Evolutionary conservation across 2,888 invertebrate genomes (phyloP), one percentile per base, ranked within the genome.

Genomic region (Eristalinus aeneus): DNA sequence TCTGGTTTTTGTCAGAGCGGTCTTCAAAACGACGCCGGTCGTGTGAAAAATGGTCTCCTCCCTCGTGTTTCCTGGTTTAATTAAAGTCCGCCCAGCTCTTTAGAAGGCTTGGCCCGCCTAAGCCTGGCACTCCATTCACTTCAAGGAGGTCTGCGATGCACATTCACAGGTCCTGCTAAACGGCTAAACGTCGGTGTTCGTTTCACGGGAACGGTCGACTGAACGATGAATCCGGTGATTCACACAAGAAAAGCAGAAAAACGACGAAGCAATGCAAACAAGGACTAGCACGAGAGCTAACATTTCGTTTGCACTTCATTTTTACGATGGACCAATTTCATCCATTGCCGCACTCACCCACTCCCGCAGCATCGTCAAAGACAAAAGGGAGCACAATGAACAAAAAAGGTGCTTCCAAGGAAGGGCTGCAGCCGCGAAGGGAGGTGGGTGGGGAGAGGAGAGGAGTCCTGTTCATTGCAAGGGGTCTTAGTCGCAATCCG

Each of bases 271-370:
- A 84, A 76, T 68, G 76, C 85, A 76, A 85, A 81, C 85, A 81
- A 76, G 76, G 22, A 79, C 53, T 27, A 72, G 78, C 64, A 71
- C 5, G 27, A 54, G 32, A 69, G 76, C 80, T 79, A 85, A 76
- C 85, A 73, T 81, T 85, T 77, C 69, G 85, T 81, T 85, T 85
- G 81, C 85, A 85, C 85, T 85, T 81, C 72, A 85, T 76, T 85
- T 78, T 85, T 81, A 81, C 85, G 85, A 81, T 77, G 80, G 73
- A 85, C 73, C 81, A 81, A 85, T 85, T 85, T 76, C 72, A 80
- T 81, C 76, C 81, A 81, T 81, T 80, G 80, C 72, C 76, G 76
- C 75, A 73, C 76, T 76, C 76, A 53, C 68, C 69, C 63, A 36
- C 56, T 20, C 61, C 56, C 71, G 61, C 54, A 64, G 54, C 20